Conservation (phyloP, 2,888 invertebrate genomes). For the Odontocolon sp. region DNA sequence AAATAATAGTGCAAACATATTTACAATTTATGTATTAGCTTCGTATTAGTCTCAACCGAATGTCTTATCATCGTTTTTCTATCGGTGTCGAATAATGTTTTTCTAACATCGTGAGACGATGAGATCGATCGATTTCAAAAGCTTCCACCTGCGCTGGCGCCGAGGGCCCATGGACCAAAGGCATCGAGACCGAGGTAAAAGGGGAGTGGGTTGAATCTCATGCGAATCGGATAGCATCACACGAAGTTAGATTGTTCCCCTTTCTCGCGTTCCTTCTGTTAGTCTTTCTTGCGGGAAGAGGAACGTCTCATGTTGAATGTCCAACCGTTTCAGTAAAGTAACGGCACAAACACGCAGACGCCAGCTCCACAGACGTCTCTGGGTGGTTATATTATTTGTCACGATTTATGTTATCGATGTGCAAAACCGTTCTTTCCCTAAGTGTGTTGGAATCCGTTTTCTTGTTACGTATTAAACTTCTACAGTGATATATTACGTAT, state of each 20-base stretch:
- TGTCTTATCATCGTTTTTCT: conserved; percentile 30
- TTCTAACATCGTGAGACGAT: conserved; percentile 18
- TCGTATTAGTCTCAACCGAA: conserved; percentile 10
- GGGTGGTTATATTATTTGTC: conserved; percentile 55
- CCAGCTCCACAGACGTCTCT: conserved; percentile 12
- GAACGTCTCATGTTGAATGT: conserved; percentile 41
- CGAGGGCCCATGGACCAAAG: conserved; percentile 33
- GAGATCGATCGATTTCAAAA: conserved; percentile 46
- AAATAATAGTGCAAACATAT: too few species aligned
- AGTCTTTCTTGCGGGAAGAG: background rate
- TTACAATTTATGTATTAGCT: too few species aligned
- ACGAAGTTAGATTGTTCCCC: conserved; percentile 53
- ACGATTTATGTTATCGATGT: conserved; percentile 56
- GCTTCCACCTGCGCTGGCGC: conserved; percentile 48
- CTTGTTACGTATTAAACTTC: background rate
- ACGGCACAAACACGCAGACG: conserved; percentile 28
- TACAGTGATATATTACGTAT: background rate
- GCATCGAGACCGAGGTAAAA: conserved; percentile 13
- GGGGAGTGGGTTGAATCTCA: conserved; percentile 46
- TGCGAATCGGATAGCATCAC: conserved; percentile 53
- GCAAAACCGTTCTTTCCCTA: conserved; percentile 15
- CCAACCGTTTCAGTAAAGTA: conserved; percentile 46
- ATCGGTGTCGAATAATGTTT: conserved; percentile 47
- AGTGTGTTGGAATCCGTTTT: conserved; percentile 1
- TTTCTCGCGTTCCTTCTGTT: conserved; percentile 23